These are phyloP conservation scores for Psilanteris sp. DNA, from an alignment of 1,140 invertebrate genomes.

Conservation along the genomic window DNA sequence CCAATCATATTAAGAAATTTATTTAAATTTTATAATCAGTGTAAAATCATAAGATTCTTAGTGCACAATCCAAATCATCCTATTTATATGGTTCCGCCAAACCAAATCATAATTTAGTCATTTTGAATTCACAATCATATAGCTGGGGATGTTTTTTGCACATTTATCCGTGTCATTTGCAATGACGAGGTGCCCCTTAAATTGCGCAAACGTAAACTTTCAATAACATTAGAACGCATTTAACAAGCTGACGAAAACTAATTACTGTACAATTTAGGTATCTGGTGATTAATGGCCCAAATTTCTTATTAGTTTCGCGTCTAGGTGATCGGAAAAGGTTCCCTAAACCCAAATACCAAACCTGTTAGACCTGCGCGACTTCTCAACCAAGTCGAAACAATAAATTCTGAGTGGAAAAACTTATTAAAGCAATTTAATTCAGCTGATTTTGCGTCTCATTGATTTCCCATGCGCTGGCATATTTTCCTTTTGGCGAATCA, in stretches of 20 bases:
- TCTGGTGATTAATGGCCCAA: conserved; percentile 49
- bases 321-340: conserved; percentile 23
- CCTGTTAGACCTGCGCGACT: conserved; percentile 7
- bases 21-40: too few relatives aligned
- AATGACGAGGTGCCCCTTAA: too few relatives aligned
- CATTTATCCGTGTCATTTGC: too few relatives aligned
- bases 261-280: conserved; percentile 45
- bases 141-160: too few relatives aligned
- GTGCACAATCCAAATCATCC: too few relatives aligned
- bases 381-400: conserved; percentile 29
- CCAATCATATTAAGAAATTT: too few relatives aligned
- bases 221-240: conserved; percentile 43
- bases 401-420: conserved; percentile 38
- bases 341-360: too few relatives aligned
- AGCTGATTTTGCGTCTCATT: conserved; percentile 45
- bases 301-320: conserved; percentile 52
- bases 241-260: conserved; percentile 51
- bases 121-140: too few relatives aligned
- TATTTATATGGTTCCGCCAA: too few relatives aligned
- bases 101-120: too few relatives aligned
- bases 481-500: conserved; percentile 19
- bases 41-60: too few relatives aligned
- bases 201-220: conserved; percentile 18
- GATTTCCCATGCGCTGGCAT: conserved; percentile 25
- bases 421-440: conserved; percentile 46